Evolutionary conservation across 2,113 vertebrate species (phyloP), one percentile per base, ranked within the genome.

Genomic region (Scolopax mira): DNA sequence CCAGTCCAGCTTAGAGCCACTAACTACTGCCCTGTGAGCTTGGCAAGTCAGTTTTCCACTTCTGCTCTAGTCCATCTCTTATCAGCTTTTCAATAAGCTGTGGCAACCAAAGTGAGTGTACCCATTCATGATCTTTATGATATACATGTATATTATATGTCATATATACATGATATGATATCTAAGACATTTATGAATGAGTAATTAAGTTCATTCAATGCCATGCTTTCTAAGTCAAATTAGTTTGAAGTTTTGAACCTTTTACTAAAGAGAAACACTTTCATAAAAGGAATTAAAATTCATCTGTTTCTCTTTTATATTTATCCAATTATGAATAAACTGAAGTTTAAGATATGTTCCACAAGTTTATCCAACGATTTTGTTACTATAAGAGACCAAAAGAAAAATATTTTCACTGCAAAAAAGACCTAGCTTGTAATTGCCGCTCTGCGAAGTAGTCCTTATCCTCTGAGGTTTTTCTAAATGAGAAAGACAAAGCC

Each of bases 301-400:
- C 52, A 72, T 1, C 11, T 5, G 7, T 52, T 75, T 61, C 33
- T 67, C 33, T 71, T 83, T 31, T 61, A 13, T 31, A 6, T 39
- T 83, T 65, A 9, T 39, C 11, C 4, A 2, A 1, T 28, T 41
- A 30, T 5, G 17, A 61, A 25, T 2, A 1, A 22, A 18, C 24
- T 55, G 51, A 58, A 55, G 9, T 61, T 62, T n/a, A 80, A 67
- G 62, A 61, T 18, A 49, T 11, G 18, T 65, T 72, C 31, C 11
- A 4, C 30, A 48, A 54, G 52, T 39, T 49, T n/a, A 33, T 79
- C 55, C 21, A 48, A 64, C 48, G n/a, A 57, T 73, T 61, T 41
- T 3, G 0, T 48, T 62, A 42, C 15, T 70, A 33, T 9, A 28
- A n/a, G 72, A 93, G 58, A 74, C 16, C 16, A 70, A 78, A 64